Percentiles rank a stretch among this genome's conserved stretches.
These are phyloP conservation scores for Aphidius colemani DNA, from an alignment of 2,888 invertebrate species.

Conservation along the genomic window DNA sequence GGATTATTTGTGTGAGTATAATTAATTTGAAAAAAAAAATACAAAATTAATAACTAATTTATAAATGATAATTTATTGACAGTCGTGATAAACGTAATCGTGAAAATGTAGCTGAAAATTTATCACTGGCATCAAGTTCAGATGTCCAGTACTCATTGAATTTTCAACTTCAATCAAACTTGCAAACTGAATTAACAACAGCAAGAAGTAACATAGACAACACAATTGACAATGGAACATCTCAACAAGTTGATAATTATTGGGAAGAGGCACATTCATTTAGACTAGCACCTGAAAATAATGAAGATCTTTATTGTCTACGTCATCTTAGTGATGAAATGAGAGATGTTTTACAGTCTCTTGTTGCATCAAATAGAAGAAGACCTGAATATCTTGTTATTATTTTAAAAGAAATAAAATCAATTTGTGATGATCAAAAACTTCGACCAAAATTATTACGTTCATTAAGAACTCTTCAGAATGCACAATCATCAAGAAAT, in stretches of 20 bases:
- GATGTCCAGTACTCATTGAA: constrained; percentile 52
- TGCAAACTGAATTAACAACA: constrained; percentile 42
- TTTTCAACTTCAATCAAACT: constrained; percentile 46
- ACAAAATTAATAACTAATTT: background rate
- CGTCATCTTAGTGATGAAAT: constrained; percentile 46
- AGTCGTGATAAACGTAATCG: constrained; percentile 54
- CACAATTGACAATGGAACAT: constrained; percentile 38
- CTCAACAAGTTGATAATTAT: constrained; percentile 48
- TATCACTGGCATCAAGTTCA: constrained; percentile 40
- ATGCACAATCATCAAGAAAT: constrained; percentile 42
- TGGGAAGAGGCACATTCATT: constrained; percentile 50
- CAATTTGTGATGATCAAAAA: constrained; percentile 50
- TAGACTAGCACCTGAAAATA: constrained; percentile 36
- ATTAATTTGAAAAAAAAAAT: background rate
- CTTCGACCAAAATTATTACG: constrained; percentile 46
- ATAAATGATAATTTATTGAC: constrained; percentile 13
- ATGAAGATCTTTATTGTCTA: constrained; percentile 42
- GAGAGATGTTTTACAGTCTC: constrained; percentile 44
- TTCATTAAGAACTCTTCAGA: constrained; percentile 45
- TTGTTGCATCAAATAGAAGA: constrained; percentile 44
- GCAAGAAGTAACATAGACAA: constrained; percentile 45
- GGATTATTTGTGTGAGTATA: constrained; percentile 40
- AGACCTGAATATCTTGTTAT: constrained; percentile 47
- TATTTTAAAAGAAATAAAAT: constrained; percentile 46
- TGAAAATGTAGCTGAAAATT: constrained; percentile 47